phyloP scores from a whole-genome alignment of 2,888 invertebrate genomes.

The Napeogenes inachia region DNA sequence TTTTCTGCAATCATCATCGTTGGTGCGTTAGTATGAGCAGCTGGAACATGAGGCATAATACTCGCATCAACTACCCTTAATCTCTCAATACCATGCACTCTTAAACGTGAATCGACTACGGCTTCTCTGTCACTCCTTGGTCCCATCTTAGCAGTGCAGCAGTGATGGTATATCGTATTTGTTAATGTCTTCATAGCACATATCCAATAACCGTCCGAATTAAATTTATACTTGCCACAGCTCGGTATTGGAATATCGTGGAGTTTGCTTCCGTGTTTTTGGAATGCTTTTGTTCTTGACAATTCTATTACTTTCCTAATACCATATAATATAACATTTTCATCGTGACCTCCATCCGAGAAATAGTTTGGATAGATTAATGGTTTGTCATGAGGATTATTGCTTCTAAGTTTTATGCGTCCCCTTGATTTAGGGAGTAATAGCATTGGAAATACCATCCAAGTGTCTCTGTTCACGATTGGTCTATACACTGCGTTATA shows the following conservation, averaged over 20 bases:
- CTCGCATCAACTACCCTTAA: slow-evolving; percentile 78
- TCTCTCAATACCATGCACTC: slow-evolving; percentile 68
- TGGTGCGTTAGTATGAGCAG: slow-evolving; percentile 78
- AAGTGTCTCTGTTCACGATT: slow-evolving; percentile 65
- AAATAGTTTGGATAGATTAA: slow-evolving; percentile 82
- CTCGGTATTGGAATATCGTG: slow-evolving; percentile 75
- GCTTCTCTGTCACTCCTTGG: slow-evolving; percentile 63
- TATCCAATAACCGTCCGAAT: slow-evolving; percentile 82
- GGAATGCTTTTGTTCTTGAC: slow-evolving; percentile 72
- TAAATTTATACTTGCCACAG: slow-evolving; percentile 71
- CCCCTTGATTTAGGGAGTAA: slow-evolving; percentile 81
- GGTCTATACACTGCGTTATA: slow-evolving; percentile 61
- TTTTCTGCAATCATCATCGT: slow-evolving; percentile 79
- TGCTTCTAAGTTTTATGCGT: slow-evolving; percentile 76
- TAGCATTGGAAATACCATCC: slow-evolving; percentile 78
- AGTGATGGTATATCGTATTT: slow-evolving; percentile 75
- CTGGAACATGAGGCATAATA: slow-evolving; percentile 75
- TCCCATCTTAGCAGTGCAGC: slow-evolving; percentile 76
- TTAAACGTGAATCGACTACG: slow-evolving; percentile 72
- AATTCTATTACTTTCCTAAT: slow-evolving; percentile 62
- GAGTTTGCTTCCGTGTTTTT: slow-evolving; percentile 68
- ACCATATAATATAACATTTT: slow-evolving; percentile 65
- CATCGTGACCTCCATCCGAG: slow-evolving; percentile 74
- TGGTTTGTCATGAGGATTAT: slow-evolving; percentile 82
- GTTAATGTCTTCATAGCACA: slow-evolving; percentile 78